Evolutionary conservation across 2,797 vertebrate species (phyloP).

Genomic region (Phoxinus dragarum): DNA sequence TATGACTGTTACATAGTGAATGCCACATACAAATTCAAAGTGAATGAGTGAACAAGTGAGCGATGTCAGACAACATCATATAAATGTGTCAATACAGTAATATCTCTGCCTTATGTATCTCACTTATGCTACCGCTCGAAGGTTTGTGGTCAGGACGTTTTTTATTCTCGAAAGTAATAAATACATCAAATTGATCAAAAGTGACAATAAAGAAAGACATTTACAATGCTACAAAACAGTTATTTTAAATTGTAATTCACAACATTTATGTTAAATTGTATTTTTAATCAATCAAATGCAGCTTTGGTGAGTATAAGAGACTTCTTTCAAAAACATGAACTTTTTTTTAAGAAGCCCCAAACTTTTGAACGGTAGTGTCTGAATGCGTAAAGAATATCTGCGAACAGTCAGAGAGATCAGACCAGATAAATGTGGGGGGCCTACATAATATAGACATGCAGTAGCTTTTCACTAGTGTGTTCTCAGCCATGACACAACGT

Average conservation of each 20-base stretch:
- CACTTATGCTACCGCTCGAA: not conserved
- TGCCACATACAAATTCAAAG: too few relatives aligned
- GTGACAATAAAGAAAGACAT: not conserved
- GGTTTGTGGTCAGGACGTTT: not conserved
- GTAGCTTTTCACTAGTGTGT: conserved; percentile 14
- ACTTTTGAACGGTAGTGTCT: not conserved
- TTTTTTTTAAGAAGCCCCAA: not conserved
- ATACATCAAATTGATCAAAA: not conserved
- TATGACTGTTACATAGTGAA: not conserved
- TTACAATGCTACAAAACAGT: not conserved
- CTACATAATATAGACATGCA: not conserved
- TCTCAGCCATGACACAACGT: not conserved
- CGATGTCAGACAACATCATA: not conserved
- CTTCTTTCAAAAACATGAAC: too few relatives aligned
- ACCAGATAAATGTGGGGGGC: not conserved
- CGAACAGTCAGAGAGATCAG: not conserved
- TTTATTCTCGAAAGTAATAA: not conserved
- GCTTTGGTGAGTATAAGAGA: too few relatives aligned
- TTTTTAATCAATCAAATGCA: too few relatives aligned
- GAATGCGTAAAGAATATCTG: not conserved
- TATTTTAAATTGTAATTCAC: too few relatives aligned
- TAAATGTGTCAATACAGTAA: not conserved
- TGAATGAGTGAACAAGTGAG: not conserved
- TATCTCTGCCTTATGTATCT: too few relatives aligned
- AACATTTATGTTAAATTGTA: too few relatives aligned